A percentile compares a stretch with the other conserved stretches of the same genome.
phyloP scores from a whole-genome alignment of 2,113 vertebrate genomes.

The Eleginops maclovinus region DNA sequence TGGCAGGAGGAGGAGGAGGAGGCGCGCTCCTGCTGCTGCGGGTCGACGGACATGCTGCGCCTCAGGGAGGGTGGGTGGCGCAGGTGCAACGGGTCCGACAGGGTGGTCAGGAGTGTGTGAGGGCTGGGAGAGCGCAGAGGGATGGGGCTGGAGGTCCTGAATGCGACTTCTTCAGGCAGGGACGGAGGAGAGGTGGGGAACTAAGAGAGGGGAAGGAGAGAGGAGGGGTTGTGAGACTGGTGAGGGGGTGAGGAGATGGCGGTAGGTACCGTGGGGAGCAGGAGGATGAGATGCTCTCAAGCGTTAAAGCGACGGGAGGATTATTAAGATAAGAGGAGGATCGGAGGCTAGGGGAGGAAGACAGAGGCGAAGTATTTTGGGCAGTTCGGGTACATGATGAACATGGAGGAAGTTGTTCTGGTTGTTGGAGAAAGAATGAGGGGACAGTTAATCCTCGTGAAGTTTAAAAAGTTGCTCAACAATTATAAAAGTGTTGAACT shows the following conservation, averaged over 20 bases:
- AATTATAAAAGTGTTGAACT: constrained; percentile 9
- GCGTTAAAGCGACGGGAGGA: constrained; percentile 3
- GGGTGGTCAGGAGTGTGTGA: constrained; percentile 85
- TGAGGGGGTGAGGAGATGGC: constrained; percentile 54
- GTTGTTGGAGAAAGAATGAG: constrained; percentile 24
- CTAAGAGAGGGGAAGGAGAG: constrained; percentile 83
- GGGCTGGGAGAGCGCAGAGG: constrained; percentile 89
- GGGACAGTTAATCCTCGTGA: constrained; percentile 26
- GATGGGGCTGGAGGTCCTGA: constrained; percentile 87
- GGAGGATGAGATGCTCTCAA: neutral
- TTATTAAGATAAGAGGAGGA: constrained; percentile 1
- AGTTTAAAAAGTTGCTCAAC: neutral
- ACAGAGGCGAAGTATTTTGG: neutral
- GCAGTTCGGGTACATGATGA: constrained; percentile 15
- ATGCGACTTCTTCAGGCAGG: constrained; percentile 85
- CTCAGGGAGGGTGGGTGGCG: constrained; percentile 82
- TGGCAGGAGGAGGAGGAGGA: constrained; percentile 83
- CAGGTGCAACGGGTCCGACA: constrained; percentile 87
- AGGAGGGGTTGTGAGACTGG: constrained; percentile 62
- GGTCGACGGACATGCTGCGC: constrained; percentile 90
- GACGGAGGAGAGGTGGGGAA: constrained; percentile 90
- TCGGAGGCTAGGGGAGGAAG: neutral
- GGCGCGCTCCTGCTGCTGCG: constrained; percentile 76
- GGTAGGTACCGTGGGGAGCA: constrained; percentile 13
- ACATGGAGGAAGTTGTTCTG: constrained; percentile 26